Percentiles rank a stretch among this genome's conserved stretches.
Conservation (phyloP, 1,140 invertebrate species). For the Aphelinus atriplicis region DNA sequence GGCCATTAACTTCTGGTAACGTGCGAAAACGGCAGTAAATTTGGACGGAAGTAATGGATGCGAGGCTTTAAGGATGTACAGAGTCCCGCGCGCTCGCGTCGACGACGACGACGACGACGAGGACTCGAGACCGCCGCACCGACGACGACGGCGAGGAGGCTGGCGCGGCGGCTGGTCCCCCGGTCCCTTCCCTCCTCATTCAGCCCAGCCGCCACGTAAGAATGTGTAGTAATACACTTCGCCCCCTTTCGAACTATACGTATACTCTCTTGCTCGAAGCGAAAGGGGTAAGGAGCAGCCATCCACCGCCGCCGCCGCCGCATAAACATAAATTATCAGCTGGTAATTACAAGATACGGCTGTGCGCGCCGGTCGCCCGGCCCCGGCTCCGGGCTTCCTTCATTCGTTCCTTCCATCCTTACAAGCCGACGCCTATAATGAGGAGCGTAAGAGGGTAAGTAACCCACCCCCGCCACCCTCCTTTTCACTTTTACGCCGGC, state of each 20-base stretch:
- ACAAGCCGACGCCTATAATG: slow-evolving; percentile 52
- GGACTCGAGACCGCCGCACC: slow-evolving; percentile 1
- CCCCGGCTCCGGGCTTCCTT: slow-evolving; percentile 39
- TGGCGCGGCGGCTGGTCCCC: slow-evolving; percentile 1
- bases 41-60: slow-evolving; percentile 58
- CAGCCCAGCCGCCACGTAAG: slow-evolving; percentile 50
- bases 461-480: slow-evolving; percentile 23
- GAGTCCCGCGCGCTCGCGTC: slow-evolving; percentile 38
- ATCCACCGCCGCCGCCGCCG: slow-evolving; percentile 41
- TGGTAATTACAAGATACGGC: slow-evolving; percentile 67
- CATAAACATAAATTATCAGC: slow-evolving; percentile 69
- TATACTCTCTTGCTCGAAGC: slow-evolving; percentile 35
- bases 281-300: slow-evolving; percentile 59
- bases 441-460: slow-evolving; percentile 54
- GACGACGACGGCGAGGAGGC: slow-evolving; percentile 38
- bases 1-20: slow-evolving; percentile 60
- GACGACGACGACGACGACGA: slow-evolving; percentile 28
- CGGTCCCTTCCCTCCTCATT: slow-evolving; percentile 43
- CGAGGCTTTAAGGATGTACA: slow-evolving; percentile 61
- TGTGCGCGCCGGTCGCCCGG: slow-evolving; percentile 16
- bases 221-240: slow-evolving; percentile 64
- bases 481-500: slow-evolving; percentile 46
- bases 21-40: slow-evolving; percentile 65
- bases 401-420: slow-evolving; percentile 43
- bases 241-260: slow-evolving; percentile 18